These are phyloP conservation scores for Cenopis cana DNA, from an alignment of 2,888 invertebrate genomes.

Conservation along the genomic window DNA sequence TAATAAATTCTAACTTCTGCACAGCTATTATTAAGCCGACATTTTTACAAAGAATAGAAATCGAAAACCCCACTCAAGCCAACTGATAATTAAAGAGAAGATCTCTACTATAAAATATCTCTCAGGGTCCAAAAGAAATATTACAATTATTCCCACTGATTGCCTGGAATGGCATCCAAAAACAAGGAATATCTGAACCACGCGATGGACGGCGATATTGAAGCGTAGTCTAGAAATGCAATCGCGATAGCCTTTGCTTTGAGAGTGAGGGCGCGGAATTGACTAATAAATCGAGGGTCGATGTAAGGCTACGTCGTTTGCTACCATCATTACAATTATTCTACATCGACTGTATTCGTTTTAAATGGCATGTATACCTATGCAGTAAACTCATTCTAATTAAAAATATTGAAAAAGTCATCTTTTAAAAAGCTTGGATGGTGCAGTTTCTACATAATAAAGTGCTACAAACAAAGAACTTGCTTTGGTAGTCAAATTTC, in stretches of 20 bases:
- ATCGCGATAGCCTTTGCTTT: constrained; percentile 44
- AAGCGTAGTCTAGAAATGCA: constrained; percentile 38
- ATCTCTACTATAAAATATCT: constrained; percentile 34
- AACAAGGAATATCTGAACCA: constrained; percentile 20
- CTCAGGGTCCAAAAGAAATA: constrained; percentile 13
- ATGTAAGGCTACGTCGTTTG: constrained; percentile 31
- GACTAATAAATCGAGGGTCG: constrained; percentile 45
- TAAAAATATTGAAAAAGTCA: not conserved
- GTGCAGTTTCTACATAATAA: constrained; percentile 21
- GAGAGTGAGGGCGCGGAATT: constrained; percentile 42
- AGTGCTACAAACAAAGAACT: constrained; percentile 33
- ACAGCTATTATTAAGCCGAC: constrained; percentile 59
- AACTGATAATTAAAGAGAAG: constrained; percentile 62
- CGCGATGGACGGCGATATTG: constrained; percentile 39
- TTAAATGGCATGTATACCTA: not conserved
- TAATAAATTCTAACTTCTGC: constrained; percentile 61
- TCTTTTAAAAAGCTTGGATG: not conserved
- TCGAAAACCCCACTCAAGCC: constrained; percentile 53
- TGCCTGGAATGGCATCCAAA: constrained; percentile 27
- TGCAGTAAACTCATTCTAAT: not conserved
- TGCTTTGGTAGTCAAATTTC: constrained; percentile 41
- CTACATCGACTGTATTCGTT: not conserved
- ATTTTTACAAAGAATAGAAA: constrained; percentile 60
- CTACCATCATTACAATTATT: not conserved
- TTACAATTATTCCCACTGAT: constrained; percentile 38